Percentiles rank a stretch among this genome's conserved stretches.
Conservation (phyloP, 2,797 vertebrate genomes). For the Choloepus didactylus region DNA sequence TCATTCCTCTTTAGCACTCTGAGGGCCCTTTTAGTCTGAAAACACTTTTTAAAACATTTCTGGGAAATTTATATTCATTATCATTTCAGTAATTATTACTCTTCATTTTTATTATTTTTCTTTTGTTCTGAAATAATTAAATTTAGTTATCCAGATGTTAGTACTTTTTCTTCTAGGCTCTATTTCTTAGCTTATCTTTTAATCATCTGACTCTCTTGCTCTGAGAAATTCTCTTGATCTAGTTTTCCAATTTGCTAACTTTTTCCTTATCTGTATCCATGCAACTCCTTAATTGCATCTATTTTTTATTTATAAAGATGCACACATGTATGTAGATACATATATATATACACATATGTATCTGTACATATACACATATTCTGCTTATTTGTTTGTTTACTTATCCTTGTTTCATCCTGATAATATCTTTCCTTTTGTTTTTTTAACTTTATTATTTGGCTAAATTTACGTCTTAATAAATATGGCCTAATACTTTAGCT, state of each 20-base stretch:
- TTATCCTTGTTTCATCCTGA: neutral
- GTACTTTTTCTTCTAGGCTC: neutral
- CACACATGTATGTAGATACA: too few relatives aligned
- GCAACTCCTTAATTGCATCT: neutral
- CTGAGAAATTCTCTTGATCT: neutral
- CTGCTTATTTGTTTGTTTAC: neutral
- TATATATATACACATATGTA: neutral
- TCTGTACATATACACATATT: neutral
- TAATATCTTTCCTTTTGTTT: neutral
- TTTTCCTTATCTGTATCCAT: neutral
- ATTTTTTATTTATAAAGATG: neutral
- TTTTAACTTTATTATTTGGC: neutral
- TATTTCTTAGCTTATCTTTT: neutral
- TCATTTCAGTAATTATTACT: neutral
- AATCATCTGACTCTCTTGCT: neutral
- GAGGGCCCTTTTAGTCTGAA: neutral
- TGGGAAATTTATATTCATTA: neutral
- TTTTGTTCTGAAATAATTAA: neutral
- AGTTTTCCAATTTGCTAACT: neutral
- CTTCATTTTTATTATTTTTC: neutral
- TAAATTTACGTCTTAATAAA: conserved; percentile 12
- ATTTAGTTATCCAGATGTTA: neutral
- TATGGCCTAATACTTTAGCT: neutral
- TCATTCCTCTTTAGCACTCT: neutral
- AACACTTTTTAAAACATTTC: neutral